Evolutionary conservation across 2,113 vertebrate genomes (phyloP), one percentile per base, ranked within the genome.

Genomic region (Oenanthe oenanthe): DNA sequence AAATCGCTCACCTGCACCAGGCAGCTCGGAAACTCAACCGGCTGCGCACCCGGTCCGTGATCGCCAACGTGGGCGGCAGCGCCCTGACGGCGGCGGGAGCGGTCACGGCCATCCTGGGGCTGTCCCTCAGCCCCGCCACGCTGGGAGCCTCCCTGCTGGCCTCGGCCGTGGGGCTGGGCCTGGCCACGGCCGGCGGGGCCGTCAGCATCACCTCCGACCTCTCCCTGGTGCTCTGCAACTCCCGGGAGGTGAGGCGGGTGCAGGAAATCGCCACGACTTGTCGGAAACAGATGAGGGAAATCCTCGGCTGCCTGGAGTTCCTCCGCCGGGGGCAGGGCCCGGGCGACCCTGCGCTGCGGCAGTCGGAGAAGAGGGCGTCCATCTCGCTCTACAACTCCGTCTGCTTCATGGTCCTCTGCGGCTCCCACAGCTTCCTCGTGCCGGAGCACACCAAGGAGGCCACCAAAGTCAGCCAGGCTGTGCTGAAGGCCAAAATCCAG

Each of bases 401-500:
- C 91, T 98, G 97, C 84, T 97, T 97, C 91, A 85, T 98, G 87
- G 97, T 98, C 61, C 96, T 98, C 91, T 98, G 97, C 0, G 93
- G 98, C 65, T 97, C 97, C 1, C 97, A 97, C 17, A 97, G 97
- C 93, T 97, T 98, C 57, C 96, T 98, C 1, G 81, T 98, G 45
- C 98, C 98, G 42, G 95, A 97, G 67, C 72, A 89, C 72, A 95
- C 96, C 12, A 97, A 98, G 79, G 98, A 98, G 66, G 92, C 93
- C 85, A 98, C 97, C 12, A 98, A 96, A 95, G 97, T 97, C 7
- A 98, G 98, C 95, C 98, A 98, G 68, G 95, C 95, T 0, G 92
- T 98, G 58, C 95, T 98, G 38, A 98, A 89, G 71, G 98, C 98
- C 87, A 98, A 98, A 97, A 95, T 98, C 47, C 98, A 98, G 96